Base-by-base conservation (phyloP, 1,140 invertebrate genomes). In the Solenopsis invicta region DNA sequence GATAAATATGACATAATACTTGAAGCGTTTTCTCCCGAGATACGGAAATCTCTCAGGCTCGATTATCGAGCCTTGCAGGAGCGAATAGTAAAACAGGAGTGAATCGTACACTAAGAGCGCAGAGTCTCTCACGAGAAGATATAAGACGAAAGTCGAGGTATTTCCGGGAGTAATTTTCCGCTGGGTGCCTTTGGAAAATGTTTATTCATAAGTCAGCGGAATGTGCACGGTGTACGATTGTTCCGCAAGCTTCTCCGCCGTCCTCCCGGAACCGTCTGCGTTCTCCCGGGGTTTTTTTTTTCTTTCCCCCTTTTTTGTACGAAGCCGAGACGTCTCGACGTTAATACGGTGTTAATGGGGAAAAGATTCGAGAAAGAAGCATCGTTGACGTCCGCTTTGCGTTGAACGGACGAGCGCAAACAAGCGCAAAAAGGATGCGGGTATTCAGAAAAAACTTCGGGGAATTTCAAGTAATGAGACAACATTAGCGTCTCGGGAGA, bases 131-230 rank as follows among this genome's bases (percentile, higher is more conserved):
- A 85, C 66, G 86, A 88, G 69, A 71, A 85, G 67, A 72, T 69
- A 87, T 71, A 88, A 89, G 86, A 85, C 48, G 80, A 80, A 72
- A 84, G 56, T 82, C 86, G 86, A 69, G 75, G 88, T 89, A 92
- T 93, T 93, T 93, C 88, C 91, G 87, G 77, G 91, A 90, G 93
- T 93, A 93, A 93, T 93, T 93, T 93, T 93, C 92, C 89, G 89
- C 89, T 86, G 89, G 88, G 81, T 93, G 90, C 86, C 91, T 89
- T 87, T 87, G 91, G 87, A 88, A 91, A 93, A 93, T 93, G 93
- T 93, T 93, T 93, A 93, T 93, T 93, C 93, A 93, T 93, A 93
- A 92, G 91, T 93, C 89, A 88, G 77, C 89, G 82, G 89, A 93
- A 93, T 92, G 91, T 88, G 89, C 87, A 84, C 88, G 86, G 86